Conservation (phyloP, 1,140 invertebrate species). For the Cherax destructor region DNA sequence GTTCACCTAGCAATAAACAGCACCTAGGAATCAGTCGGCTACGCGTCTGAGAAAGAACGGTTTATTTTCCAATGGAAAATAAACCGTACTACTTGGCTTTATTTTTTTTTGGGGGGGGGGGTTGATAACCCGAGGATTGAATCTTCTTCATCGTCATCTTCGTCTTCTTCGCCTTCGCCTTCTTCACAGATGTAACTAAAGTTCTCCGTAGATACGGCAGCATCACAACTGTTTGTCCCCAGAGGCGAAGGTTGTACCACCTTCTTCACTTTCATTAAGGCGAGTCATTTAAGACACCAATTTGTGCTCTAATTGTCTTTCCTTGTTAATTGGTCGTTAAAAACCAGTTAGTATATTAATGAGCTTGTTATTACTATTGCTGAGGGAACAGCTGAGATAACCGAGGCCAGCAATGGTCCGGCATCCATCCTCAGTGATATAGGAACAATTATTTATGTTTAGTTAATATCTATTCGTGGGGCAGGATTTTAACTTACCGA, state of each 20-base stretch:
- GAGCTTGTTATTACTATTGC: conserved; percentile 20
- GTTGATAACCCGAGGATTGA: no score
- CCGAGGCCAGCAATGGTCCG: background rate
- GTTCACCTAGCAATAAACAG: no score
- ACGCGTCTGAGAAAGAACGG: no score
- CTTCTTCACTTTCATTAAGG: conserved; percentile 9
- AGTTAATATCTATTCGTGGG: background rate
- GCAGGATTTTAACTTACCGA: background rate
- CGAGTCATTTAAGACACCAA: conserved; percentile 16
- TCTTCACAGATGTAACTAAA: no score
- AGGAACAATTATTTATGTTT: background rate
- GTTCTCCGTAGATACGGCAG: no score
- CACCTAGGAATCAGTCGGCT: no score
- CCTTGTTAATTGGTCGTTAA: conserved; percentile 57
- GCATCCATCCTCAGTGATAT: background rate
- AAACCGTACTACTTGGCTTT: no score
- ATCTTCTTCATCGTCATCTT: no score
- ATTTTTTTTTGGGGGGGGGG: no score
- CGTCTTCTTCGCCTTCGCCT: no score
- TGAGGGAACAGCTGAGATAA: background rate
- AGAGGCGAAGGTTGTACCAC: background rate
- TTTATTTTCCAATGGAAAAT: no score
- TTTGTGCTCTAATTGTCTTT: conserved; percentile 46
- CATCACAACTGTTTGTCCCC: background rate
- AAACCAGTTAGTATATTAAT: conserved; percentile 43